Conservation (phyloP, 2,797 vertebrate species). For the Antrozous pallidus region DNA sequence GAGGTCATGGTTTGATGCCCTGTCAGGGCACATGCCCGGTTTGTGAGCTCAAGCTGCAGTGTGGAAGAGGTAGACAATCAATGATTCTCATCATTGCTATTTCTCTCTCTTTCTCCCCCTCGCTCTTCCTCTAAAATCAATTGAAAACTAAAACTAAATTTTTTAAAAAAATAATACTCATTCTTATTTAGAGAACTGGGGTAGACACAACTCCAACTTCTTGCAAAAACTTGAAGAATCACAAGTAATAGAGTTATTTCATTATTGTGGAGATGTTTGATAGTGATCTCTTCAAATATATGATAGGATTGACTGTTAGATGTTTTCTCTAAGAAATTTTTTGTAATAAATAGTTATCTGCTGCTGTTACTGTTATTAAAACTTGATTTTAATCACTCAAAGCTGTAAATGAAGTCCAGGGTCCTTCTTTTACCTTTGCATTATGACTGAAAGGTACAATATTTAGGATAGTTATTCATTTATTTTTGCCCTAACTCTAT, state of each 20-base stretch:
- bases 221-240: neutral
- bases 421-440: neutral
- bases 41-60: too few species aligned
- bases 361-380: neutral
- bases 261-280: neutral
- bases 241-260: constrained; percentile 38
- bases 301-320: neutral
- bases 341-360: neutral
- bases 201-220: neutral
- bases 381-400: neutral
- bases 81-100: too few species aligned
- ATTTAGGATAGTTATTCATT: neutral
- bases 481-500: neutral
- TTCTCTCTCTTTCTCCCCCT: too few species aligned
- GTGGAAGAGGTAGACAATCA: too few species aligned
- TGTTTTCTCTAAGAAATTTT: neutral
- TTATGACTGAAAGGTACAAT: neutral
- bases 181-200: constrained; percentile 55
- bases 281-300: neutral
- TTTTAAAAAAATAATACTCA: neutral
- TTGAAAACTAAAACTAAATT: too few species aligned
- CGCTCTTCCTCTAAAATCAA: too few species aligned
- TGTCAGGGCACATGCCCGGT: too few species aligned
- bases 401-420: neutral
- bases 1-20: too few species aligned